Percentiles rank a stretch among this genome's conserved stretches.
phyloP scores from a whole-genome alignment of 2,797 vertebrate species.

The Bradypodion pumilum region DNA sequence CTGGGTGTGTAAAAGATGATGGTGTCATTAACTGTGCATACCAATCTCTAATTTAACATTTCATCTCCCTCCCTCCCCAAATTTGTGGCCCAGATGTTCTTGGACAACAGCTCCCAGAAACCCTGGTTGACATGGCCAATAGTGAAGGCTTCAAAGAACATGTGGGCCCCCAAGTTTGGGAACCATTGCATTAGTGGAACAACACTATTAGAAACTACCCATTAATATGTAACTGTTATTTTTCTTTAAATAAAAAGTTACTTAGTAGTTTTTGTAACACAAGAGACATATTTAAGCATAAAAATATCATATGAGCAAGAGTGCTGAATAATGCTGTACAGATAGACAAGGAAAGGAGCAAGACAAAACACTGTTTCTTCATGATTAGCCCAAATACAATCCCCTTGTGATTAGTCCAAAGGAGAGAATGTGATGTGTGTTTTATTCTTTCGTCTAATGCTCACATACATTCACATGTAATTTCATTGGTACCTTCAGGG shows the following conservation, averaged over 20 bases:
- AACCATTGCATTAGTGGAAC: neutral
- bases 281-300: slow-evolving; percentile 40
- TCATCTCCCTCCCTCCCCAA: too few relatives aligned
- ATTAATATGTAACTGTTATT: neutral
- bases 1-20: too few relatives aligned
- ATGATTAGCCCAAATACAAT: neutral
- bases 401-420: slow-evolving; percentile 46
- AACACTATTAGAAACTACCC: neutral
- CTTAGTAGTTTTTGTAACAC: neutral
- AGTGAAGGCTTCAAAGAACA: too few relatives aligned
- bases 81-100: too few relatives aligned
- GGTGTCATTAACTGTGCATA: too few relatives aligned
- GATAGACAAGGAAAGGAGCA: neutral
- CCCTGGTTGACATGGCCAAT: too few relatives aligned
- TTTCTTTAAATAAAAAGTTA: neutral
- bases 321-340: slow-evolving; percentile 6
- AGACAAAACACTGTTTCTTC: slow-evolving; percentile 1
- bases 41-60: too few relatives aligned
- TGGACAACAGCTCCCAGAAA: too few relatives aligned
- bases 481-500: slow-evolving; percentile 50
- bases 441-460: slow-evolving; percentile 36
- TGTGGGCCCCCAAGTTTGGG: too few relatives aligned
- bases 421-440: slow-evolving; percentile 44
- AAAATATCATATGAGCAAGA: slow-evolving; percentile 29
- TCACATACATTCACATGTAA: neutral